phyloP scores from a whole-genome alignment of 2,888 invertebrate genomes.

The Dolomedes plantarius region DNA sequence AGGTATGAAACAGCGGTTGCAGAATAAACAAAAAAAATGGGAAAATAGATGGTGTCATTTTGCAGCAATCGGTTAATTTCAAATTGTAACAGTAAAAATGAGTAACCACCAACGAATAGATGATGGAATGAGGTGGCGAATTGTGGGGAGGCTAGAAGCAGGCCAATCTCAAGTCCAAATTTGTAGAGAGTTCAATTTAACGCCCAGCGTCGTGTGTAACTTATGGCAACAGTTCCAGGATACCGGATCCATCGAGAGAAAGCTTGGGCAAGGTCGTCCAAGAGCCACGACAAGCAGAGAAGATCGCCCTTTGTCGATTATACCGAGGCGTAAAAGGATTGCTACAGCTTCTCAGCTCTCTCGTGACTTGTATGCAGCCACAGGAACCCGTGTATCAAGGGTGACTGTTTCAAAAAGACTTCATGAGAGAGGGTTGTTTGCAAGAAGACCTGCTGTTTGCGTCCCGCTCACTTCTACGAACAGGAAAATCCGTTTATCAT shows the following conservation, averaged over 20 bases:
- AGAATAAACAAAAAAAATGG: too few relatives aligned
- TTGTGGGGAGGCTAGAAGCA: constrained; percentile 24
- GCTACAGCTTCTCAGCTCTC: too few relatives aligned
- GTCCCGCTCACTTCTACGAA: not conserved
- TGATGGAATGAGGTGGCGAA: constrained; percentile 47
- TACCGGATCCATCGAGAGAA: too few relatives aligned
- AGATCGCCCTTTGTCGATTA: too few relatives aligned
- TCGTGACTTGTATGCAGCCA: not conserved
- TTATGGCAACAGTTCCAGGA: too few relatives aligned
- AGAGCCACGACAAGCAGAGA: too few relatives aligned
- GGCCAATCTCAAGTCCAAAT: constrained; percentile 30
- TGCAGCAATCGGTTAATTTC: not conserved
- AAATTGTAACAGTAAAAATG: constrained; percentile 21
- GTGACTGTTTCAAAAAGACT: not conserved
- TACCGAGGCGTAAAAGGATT: too few relatives aligned
- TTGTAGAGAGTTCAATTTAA: too few relatives aligned
- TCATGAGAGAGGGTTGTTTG: not conserved
- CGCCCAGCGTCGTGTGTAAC: too few relatives aligned
- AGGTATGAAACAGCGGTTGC: too few relatives aligned
- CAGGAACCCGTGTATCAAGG: not conserved
- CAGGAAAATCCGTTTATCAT: not conserved
- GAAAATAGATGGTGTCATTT: not conserved
- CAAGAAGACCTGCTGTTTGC: not conserved
- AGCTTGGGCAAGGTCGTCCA: too few relatives aligned
- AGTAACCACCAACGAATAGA: constrained; percentile 32